These are phyloP conservation scores for Coptodon rendalli DNA, from an alignment of 2,113 vertebrate genomes.

Conservation along the genomic window DNA sequence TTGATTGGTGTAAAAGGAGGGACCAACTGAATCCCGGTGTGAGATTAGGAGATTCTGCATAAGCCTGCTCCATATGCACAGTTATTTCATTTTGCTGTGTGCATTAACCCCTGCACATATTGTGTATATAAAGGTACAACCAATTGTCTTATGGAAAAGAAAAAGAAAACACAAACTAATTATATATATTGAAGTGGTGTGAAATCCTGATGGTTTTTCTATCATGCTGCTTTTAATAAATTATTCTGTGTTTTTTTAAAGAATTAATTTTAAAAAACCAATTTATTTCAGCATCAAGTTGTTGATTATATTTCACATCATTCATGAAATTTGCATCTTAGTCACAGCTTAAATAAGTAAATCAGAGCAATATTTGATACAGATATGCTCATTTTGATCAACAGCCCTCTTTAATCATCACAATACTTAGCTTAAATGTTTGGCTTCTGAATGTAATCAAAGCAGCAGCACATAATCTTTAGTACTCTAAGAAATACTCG, in stretches of 20 bases:
- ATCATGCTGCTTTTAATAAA: not conserved
- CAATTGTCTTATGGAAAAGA: not conserved
- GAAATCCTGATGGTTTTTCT: not conserved
- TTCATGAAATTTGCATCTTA: not conserved
- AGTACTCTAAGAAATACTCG: not conserved
- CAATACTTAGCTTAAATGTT: not conserved
- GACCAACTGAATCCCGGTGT: not conserved
- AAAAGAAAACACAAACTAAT: not conserved
- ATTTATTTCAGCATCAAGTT: not conserved
- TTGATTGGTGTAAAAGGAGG: not conserved
- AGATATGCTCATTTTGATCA: not conserved
- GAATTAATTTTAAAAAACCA: fast-evolving
- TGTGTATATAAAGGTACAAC: not conserved
- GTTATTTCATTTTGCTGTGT: not conserved
- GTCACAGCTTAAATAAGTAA: not conserved
- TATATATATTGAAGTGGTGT: not conserved
- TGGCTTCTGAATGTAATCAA: not conserved
- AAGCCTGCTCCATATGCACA: not conserved
- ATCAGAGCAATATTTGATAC: not conserved
- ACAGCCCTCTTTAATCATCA: not conserved
- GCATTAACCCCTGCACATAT: not conserved
- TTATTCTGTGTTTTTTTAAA: fast-evolving
- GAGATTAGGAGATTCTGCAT: not conserved
- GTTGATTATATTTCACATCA: not conserved
- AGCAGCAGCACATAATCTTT: not conserved